Conservation (phyloP, 2,113 vertebrate species). For the Nibea albiflora region DNA sequence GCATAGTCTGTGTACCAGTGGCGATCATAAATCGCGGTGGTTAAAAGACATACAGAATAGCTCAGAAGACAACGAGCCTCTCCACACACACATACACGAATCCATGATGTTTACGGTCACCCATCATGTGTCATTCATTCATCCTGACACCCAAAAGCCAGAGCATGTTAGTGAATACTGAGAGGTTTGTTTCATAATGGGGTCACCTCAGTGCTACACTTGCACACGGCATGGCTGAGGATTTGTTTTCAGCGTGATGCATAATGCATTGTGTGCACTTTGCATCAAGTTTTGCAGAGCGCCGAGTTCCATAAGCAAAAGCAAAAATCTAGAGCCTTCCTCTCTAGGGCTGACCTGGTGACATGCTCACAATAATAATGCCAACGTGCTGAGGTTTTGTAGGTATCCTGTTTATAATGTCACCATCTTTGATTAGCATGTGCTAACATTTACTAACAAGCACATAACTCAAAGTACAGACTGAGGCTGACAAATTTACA, state of each 20-base stretch:
- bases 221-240: background rate
- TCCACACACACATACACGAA: background rate
- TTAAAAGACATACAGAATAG: slow-evolving; percentile 21
- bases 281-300: slow-evolving; percentile 13
- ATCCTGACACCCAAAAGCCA: background rate
- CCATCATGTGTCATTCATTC: background rate
- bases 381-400: background rate
- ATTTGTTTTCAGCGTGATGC: slow-evolving; percentile 15
- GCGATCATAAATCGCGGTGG: slow-evolving; percentile 23
- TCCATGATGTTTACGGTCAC: background rate
- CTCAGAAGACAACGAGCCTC: slow-evolving; percentile 6
- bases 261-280: slow-evolving; percentile 20
- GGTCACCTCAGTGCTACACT: background rate
- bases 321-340: too few relatives aligned
- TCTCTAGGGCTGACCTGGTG: background rate
- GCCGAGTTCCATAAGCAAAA: background rate
- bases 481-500: background rate
- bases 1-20: slow-evolving; percentile 31
- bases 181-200: background rate
- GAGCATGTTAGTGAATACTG: background rate
- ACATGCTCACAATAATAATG: too few relatives aligned
- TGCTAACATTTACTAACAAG: background rate
- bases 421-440: background rate
- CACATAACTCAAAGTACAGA: background rate
- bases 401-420: background rate